These are phyloP conservation scores for Aegypius monachus DNA, from an alignment of 2,113 vertebrate genomes.

Conservation along the genomic window DNA sequence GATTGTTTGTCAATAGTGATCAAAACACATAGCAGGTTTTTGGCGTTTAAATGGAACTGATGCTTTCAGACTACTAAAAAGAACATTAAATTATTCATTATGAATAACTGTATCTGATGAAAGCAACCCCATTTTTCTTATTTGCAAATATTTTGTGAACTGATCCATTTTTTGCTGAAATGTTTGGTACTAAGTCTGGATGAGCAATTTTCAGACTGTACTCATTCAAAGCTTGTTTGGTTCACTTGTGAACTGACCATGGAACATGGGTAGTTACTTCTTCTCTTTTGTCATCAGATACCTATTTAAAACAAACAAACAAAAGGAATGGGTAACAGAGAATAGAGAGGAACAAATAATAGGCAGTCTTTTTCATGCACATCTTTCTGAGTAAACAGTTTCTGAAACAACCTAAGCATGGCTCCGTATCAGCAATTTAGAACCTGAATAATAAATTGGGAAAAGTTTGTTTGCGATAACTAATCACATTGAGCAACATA, in stretches of 20 bases:
- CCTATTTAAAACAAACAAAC: not conserved
- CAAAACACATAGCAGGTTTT: not conserved
- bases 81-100: not conserved
- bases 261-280: not conserved
- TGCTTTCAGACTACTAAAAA: not conserved
- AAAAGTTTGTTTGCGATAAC: not conserved
- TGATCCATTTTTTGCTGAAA: not conserved
- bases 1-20: not conserved
- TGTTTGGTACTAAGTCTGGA: not conserved
- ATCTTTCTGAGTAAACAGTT: not conserved
- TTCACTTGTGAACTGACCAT: not conserved
- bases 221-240: not conserved
- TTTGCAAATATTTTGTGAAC: not conserved
- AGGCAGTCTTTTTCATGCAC: not conserved
- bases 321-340: not conserved
- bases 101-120: not conserved
- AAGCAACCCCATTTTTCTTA: not conserved
- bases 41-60: not conserved
- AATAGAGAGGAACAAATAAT: not conserved
- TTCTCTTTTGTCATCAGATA: not conserved
- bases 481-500: not conserved
- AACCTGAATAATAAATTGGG: not conserved
- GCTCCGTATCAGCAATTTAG: not conserved
- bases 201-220: not conserved
- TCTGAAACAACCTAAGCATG: not conserved